Evolutionary conservation across 2,888 invertebrate genomes (phyloP), one percentile per base, ranked within the genome.

Genomic region (Drosophila falleni): DNA sequence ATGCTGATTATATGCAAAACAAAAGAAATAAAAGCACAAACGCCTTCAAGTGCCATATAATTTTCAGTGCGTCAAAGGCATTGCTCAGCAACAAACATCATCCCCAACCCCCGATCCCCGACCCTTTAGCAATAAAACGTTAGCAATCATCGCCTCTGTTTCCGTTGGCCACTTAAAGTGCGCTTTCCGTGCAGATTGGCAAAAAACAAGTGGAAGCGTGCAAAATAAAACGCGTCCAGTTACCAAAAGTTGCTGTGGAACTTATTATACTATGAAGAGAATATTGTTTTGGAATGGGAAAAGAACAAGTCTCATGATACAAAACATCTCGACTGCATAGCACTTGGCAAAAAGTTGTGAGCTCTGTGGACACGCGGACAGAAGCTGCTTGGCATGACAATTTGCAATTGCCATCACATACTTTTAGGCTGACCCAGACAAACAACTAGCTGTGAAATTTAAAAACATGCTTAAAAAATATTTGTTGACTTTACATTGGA

Each of bases 1-100:
- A 83, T 76, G 71, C 74, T 87, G 87, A 87, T 87, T 87, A 81
- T 75, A 87, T 85, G 89, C 79, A 89, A 87, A 87, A 89, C 80
- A 85, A 87, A 80, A 78, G 80, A 79, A 77, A 76, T 72, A 66
- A 76, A 86, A 74, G 55, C 63, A 39, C 61, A 69, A 67, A 74
- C 39, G 70, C 62, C 39, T 71, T 54, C 65, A 74, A 74, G 71
- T 67, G 68, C 68, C 70, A 82, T 76, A 77, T 80, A 72, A 79
- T 81, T 79, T 70, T 58, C 71, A 68, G 67, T 79, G 81, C 80
- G 71, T 82, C 81, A 86, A 81, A 81, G 81, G 67, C 62, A 55
- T 68, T 55, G 46, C 66, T 59, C 60, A 35, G 39, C 29, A 33
- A 11, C 62, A 15, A 29, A 6, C 29, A 29, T 8, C 29, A 29